These are phyloP conservation scores for Acanthopleura granulata DNA, from an alignment of 2,888 invertebrate species.

Conservation along the genomic window DNA sequence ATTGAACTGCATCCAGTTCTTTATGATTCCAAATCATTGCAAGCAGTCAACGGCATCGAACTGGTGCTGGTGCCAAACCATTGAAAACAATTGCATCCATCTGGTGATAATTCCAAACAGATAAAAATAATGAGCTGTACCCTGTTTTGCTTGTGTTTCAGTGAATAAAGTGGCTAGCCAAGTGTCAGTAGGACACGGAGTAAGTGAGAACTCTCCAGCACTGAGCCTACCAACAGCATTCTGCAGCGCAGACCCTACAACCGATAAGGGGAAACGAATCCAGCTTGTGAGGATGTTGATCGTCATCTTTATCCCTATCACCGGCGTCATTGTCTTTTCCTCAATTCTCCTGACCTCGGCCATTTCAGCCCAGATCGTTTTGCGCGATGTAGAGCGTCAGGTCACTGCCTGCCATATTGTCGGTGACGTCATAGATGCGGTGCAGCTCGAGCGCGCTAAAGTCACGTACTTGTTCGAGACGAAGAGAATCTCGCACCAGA, in stretches of 20 bases:
- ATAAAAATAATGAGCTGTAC: too few species aligned
- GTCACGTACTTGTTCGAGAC: conserved; percentile 7
- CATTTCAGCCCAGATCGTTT: not conserved
- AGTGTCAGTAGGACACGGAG: not conserved
- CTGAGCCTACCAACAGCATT: not conserved
- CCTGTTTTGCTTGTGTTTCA: too few species aligned
- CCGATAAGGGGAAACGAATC: conserved; percentile 35
- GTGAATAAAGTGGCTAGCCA: not conserved
- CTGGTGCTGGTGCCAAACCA: too few species aligned
- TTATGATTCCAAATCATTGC: too few species aligned
- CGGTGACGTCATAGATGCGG: not conserved
- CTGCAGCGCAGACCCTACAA: conserved; percentile 38
- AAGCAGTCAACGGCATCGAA: too few species aligned
- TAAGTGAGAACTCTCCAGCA: not conserved
- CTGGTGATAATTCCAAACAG: too few species aligned
- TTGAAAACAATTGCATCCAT: too few species aligned
- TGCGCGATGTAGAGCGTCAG: not conserved
- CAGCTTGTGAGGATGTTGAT: conserved; percentile 43
- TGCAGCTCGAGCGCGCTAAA: conserved; percentile 7
- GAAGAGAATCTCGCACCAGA: not conserved
- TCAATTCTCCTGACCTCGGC: not conserved
- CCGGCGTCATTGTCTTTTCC: conserved; percentile 6
- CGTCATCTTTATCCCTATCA: conserved; percentile 42
- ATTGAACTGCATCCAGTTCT: too few species aligned
- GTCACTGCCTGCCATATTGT: not conserved